Evolutionary conservation across 1,140 invertebrate genomes (phyloP).

Genomic region (Halictus rubicundus): DNA sequence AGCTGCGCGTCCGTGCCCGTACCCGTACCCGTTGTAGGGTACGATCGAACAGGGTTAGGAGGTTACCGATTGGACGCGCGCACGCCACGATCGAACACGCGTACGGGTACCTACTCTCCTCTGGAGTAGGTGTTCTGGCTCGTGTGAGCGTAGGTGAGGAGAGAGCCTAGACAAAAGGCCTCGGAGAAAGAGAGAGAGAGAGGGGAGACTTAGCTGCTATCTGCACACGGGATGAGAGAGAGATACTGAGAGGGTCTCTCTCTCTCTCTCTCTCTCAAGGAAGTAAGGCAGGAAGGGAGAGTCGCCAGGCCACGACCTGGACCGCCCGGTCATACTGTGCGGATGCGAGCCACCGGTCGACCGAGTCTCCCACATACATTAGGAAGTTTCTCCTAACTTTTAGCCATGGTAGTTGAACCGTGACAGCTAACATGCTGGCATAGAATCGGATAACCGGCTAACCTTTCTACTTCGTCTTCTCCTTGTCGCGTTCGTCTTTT

Average conservation of each 20-base stretch:
- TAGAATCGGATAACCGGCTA: slow-evolving; percentile 67
- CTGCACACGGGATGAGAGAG: slow-evolving; percentile 16
- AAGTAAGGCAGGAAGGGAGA: slow-evolving; percentile 41
- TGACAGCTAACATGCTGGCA: slow-evolving; percentile 42
- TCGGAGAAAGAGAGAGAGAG: slow-evolving; percentile 21
- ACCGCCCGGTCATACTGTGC: slow-evolving; percentile 66
- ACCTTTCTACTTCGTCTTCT: slow-evolving; percentile 36
- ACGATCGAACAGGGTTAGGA: slow-evolving; percentile 29
- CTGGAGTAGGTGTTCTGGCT: no score
- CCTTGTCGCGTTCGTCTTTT: slow-evolving; percentile 8
- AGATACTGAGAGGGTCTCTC: no score
- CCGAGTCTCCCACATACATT: slow-evolving; percentile 74
- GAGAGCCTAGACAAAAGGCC: neutral
- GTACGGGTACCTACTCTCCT: neutral
- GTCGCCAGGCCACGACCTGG: slow-evolving; percentile 71
- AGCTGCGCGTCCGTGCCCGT: neutral
- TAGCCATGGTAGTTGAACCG: slow-evolving; percentile 56
- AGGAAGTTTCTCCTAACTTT: slow-evolving; percentile 74
- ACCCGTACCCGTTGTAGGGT: no score
- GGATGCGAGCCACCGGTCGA: slow-evolving; percentile 69
- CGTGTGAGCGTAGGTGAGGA: slow-evolving; percentile 5
- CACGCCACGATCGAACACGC: slow-evolving; percentile 20
- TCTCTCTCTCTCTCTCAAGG: slow-evolving; percentile 1
- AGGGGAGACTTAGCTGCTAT: slow-evolving; percentile 45
- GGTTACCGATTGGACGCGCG: slow-evolving; percentile 22